Base-by-base conservation (phyloP, 2,888 invertebrate genomes). In the Alloscopus bannaensis region DNA sequence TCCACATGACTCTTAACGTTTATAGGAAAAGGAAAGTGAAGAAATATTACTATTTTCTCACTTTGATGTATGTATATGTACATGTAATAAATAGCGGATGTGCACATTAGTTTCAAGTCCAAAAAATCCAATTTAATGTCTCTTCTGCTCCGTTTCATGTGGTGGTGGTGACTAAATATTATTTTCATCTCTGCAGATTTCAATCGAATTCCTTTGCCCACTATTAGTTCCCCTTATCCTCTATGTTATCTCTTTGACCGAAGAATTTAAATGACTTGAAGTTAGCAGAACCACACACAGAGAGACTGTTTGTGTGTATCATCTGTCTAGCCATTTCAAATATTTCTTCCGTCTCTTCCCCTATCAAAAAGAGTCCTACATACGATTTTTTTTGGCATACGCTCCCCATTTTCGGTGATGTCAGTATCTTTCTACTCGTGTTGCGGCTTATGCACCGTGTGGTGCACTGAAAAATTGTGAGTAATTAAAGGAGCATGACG, bases 401-500 rank as follows among this genome's bases (percentile, higher is more conserved):
- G 62, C 36, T 36, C 36, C 8, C 36, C 6, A 13, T 36, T 13
- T 36, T 13, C 13, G 36, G 8, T 13, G 6, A 36, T 36, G 6
- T 13, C 6, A 6, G 36, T 36, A 36, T 36, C 36, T 13, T 36
- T 6, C 13, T 36, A 6, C 36, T 36, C 6, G 8, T 13, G 36
- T 36, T 6, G 13, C 18, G 11, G 50, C 18, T 69, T 29, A 65
- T 65, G 65, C 55, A 29, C 28, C 45, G 60, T 71, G 36, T 29
- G 13, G 6, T 64, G 57, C 66, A 66, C 60, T 75, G 75, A 75
- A 75, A 75, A 75, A 75, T 75, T 66, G 75, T 75, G 66, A 66
- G 60, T 75, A 75, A 75, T 75, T 75, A 75, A 75, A 75, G 75
- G 75, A 75, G 75, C 75, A 60, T 75, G 75, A 75, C 75, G 75